Evolutionary conservation across 2,113 vertebrate genomes (phyloP).

Genomic region (Cathartes aura): DNA sequence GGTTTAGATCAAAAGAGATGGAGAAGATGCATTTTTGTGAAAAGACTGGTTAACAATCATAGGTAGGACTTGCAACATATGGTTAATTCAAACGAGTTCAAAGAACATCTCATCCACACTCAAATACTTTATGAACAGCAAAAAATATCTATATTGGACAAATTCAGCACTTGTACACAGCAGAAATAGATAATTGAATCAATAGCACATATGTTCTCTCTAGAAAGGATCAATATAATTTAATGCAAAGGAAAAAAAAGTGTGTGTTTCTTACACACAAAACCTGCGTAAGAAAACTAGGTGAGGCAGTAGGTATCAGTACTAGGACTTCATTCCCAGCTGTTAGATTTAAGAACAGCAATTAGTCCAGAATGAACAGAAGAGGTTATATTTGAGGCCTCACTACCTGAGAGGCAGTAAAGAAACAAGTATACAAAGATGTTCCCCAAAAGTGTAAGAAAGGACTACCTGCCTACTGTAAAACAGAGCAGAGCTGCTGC

Average conservation of each 20-base stretch:
- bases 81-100: neutral
- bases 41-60: neutral
- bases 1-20: neutral
- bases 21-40: neutral
- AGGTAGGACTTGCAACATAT: neutral
- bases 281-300: neutral
- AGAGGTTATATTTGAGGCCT: neutral
- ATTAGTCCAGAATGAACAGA: neutral
- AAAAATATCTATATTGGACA: neutral
- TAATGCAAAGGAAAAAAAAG: neutral
- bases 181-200: neutral
- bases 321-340: neutral
- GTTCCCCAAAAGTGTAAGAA: neutral
- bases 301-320: neutral
- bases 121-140: neutral
- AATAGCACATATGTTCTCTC: neutral
- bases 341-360: neutral
- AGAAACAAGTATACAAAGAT: neutral
- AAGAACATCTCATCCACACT: neutral
- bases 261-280: neutral
- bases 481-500: neutral
- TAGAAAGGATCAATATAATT: neutral
- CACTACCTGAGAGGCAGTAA: neutral
- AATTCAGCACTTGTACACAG: neutral
- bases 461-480: neutral